Base-by-base conservation (phyloP, 2,113 vertebrate species). In the Scalopus aquaticus region DNA sequence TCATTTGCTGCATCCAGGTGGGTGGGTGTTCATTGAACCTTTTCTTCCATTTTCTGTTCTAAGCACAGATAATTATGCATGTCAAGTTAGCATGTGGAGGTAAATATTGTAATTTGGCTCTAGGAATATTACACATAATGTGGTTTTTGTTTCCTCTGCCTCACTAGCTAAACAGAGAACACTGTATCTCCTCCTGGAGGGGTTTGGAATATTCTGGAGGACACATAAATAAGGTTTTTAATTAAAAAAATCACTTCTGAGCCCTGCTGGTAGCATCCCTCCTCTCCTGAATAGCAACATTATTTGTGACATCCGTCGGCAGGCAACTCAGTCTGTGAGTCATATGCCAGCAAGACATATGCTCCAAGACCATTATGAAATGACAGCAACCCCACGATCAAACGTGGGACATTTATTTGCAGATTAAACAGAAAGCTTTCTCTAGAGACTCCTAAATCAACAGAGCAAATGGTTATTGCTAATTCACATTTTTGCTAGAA, bases 41-140 rank as follows among this genome's bases (percentile, higher is more conserved):
- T 88, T 78, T 49, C 86, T 84, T 54, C 78, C 82, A 83, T 67
- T 95, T 92, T 95, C 94, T 95, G 37, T 94, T 94, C 70, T 95
- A 56, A 94, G 85, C 44, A 83, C 35, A 95, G 95, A 92, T 93
- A 95, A 96, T 96, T 97, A 82, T 30, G 56, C 44, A 70, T 6
- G 2, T 93, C 90, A 91, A 86, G 85, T 95, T 91, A 94, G 51
- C 60, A 93, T 37, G 60, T 1, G 1, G 96, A 78, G 91, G 91
- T 95, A 95, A 97, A 95, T 80, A 95, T 94, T 95, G 82, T 95
- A 81, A 96, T 95, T 86, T 95, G 91, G 65, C 91, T 95, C 60
- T 64, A 74, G 73, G 65, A 88, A 79, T 74, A 95, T 94, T 91
- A 79, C 15, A 78, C 69, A 79, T 92, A 96, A 95, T 88, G 39